These are phyloP conservation scores for Erethizon dorsatum DNA, from an alignment of 2,797 vertebrate genomes.

Conservation along the genomic window DNA sequence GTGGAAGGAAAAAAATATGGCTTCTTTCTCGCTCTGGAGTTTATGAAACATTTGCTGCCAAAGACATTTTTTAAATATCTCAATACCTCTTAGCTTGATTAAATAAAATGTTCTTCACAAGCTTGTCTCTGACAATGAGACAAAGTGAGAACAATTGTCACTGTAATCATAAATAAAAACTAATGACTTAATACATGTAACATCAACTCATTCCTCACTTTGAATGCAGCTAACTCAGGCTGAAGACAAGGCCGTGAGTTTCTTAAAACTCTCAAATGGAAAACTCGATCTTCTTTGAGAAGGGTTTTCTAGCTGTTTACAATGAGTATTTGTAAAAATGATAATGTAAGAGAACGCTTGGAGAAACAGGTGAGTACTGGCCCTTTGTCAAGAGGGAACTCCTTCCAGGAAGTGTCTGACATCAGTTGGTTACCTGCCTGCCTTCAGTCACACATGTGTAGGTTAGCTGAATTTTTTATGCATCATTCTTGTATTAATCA, in stretches of 20 bases:
- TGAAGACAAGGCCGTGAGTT: neutral
- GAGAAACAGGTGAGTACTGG: neutral
- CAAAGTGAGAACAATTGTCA: constrained; percentile 18
- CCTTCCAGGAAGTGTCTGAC: neutral
- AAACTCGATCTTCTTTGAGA: neutral
- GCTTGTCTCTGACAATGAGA: constrained; percentile 46
- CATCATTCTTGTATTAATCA: neutral
- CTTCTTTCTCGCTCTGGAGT: neutral
- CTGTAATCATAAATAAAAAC: constrained; percentile 46
- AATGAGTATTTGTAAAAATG: neutral
- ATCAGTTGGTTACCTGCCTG: neutral
- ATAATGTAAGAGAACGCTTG: neutral
- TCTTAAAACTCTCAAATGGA: neutral
- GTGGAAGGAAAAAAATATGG: neutral
- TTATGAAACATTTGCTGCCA: constrained; percentile 53
- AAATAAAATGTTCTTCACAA: constrained; percentile 62
- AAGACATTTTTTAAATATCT: constrained; percentile 60
- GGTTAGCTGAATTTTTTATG: neutral
- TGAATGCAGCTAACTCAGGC: neutral
- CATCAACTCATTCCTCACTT: neutral
- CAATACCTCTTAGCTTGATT: constrained; percentile 61
- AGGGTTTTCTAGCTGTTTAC: neutral
- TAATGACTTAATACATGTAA: constrained; percentile 41
- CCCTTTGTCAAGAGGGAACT: neutral
- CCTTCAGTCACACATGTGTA: neutral